Conservation (phyloP, 2,888 invertebrate genomes). For the Hydraecia micacea region DNA sequence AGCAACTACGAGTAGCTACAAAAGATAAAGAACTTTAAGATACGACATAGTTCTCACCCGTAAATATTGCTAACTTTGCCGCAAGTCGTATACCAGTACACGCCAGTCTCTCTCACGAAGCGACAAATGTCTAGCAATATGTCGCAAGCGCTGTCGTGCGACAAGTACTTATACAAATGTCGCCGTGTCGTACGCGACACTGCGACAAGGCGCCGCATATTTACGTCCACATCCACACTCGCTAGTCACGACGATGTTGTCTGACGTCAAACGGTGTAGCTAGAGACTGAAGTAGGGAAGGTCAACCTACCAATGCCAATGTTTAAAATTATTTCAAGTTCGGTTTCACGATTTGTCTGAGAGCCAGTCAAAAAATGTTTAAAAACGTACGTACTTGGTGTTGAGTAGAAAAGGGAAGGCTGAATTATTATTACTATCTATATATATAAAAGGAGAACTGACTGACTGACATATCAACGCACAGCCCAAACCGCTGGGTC, state of each 20-base stretch:
- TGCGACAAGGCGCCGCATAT: slow-evolving; percentile 42
- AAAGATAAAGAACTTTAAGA: not conserved
- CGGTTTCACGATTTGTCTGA: not conserved
- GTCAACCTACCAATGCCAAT: not conserved
- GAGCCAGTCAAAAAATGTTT: too few species aligned
- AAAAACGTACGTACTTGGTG: not conserved
- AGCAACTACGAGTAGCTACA: too few species aligned
- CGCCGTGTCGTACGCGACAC: slow-evolving; percentile 42
- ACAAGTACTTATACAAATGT: slow-evolving; percentile 56
- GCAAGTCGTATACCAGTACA: slow-evolving; percentile 8
- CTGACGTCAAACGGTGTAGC: slow-evolving; percentile 3
- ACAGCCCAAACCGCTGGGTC: too few species aligned
- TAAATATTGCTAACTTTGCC: slow-evolving; percentile 14
- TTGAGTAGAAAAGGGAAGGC: not conserved
- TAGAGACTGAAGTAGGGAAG: not conserved
- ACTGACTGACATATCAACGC: too few species aligned
- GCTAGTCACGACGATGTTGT: slow-evolving; percentile 44
- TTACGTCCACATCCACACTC: slow-evolving; percentile 35
- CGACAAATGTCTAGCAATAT: slow-evolving; percentile 58
- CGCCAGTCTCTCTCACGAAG: slow-evolving; percentile 22
- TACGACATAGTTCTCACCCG: slow-evolving; percentile 4
- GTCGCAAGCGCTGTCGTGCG: slow-evolving; percentile 43
- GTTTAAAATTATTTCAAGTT: not conserved
- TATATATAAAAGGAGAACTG: too few species aligned
- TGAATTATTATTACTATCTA: too few species aligned